Evolutionary conservation across 1,140 invertebrate species (phyloP), one percentile per base, ranked within the genome.

Genomic region (Maconellicoccus hirsutus): DNA sequence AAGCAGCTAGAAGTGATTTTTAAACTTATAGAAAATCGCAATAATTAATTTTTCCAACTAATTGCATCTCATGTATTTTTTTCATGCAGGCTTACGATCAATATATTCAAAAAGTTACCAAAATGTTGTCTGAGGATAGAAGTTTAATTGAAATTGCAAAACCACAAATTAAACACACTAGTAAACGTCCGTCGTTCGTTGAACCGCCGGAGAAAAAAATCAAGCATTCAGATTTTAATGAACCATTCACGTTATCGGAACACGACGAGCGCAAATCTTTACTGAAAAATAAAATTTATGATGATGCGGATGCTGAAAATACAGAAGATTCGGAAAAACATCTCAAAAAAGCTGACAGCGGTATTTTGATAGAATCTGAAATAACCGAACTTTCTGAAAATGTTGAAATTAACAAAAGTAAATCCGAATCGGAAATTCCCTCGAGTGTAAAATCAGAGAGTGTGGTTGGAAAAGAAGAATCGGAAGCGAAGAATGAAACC

Each of bases 1-100:
- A 83, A 83, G 75, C 83, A 84, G 74, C 80, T 84, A 59, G 82
- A 83, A 77, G 83, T 82, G 71, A 73, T 71, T 52, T 29, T 61
- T 38, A 69, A 12, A 33, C 29, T 12, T 33, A 33, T 12, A 6
- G 3, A 12, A 33, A 12, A 6, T 6, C 29, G 12, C 3, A 16
- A 61, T 16, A 61, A 16, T 3, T 22, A 25, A 25, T 14, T n/a
- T 63, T 63, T 42, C n/a, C 38, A 33, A 8, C 23, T 23, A 25
- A n/a, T 21, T 33, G 12, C 29, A 33, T 33, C 3, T 33, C 4
- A 63, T 73, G n/a, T 71, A 26, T 19, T 70, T 16, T 63, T 61
- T 71, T 73, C 8, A 75, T 75, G 6, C 75, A 83, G 80, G 80
- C 79, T 25, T 84, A 83, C 73, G 82, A 83, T 74, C 76, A 77